phyloP scores from a whole-genome alignment of 2,888 invertebrate species.

The Formica aserva region DNA sequence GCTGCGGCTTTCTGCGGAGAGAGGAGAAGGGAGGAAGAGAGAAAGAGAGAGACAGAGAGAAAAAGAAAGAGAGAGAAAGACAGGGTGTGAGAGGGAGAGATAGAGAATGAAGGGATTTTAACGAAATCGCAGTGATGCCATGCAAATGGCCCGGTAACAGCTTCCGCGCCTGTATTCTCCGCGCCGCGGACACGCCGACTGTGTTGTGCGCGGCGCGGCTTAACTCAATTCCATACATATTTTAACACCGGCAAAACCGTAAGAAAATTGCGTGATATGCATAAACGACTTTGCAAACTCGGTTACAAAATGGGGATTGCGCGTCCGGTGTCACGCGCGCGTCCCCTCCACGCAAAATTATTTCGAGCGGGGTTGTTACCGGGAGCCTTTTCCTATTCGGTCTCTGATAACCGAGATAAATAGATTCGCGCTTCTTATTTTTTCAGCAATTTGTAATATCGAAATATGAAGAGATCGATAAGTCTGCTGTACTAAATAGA shows the following conservation, averaged over 20 bases:
- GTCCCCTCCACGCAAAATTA: slow-evolving; percentile 38
- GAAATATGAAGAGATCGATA: neutral
- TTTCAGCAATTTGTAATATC: neutral
- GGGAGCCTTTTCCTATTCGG: slow-evolving; percentile 7
- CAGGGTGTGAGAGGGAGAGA: slow-evolving; percentile 64
- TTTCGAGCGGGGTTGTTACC: slow-evolving; percentile 41
- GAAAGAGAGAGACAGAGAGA: slow-evolving; percentile 71
- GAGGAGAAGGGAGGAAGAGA: slow-evolving; percentile 66
- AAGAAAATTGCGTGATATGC: slow-evolving; percentile 85
- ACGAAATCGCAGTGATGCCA: slow-evolving; percentile 83
- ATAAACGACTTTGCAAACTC: slow-evolving; percentile 83
- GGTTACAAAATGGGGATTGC: slow-evolving; percentile 75
- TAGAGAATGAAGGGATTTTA: slow-evolving; percentile 80
- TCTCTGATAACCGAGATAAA: neutral
- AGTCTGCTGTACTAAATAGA: neutral
- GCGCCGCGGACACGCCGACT: slow-evolving; percentile 72
- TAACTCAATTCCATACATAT: slow-evolving; percentile 85
- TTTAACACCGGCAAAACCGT: slow-evolving; percentile 84
- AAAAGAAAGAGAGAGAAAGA: slow-evolving; percentile 60
- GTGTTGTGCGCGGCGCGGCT: slow-evolving; percentile 79
- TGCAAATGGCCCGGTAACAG: slow-evolving; percentile 85
- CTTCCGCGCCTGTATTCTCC: slow-evolving; percentile 80
- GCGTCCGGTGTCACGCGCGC: slow-evolving; percentile 53
- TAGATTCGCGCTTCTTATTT: neutral
- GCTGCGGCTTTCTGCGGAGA: slow-evolving; percentile 48